A percentile compares a stretch with the other conserved stretches of the same genome.
phyloP scores from a whole-genome alignment of 2,888 invertebrate species.

The Encarsia formosa region DNA sequence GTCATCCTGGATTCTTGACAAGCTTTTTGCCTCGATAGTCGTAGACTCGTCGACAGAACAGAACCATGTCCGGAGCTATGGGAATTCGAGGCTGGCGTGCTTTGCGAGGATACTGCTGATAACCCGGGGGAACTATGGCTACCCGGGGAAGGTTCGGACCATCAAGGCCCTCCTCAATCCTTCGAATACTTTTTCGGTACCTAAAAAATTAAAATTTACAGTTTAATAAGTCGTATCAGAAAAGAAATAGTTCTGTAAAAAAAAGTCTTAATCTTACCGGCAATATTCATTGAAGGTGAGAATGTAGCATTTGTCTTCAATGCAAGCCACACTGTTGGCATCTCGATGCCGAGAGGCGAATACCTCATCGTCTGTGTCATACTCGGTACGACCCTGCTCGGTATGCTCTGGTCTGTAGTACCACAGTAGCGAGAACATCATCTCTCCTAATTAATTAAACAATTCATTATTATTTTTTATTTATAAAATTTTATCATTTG shows the following conservation, averaged over 20 bases:
- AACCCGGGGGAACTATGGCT: constrained; percentile 73
- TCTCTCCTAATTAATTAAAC: constrained; percentile 67
- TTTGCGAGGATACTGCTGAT: constrained; percentile 57
- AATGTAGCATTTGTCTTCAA: constrained; percentile 96
- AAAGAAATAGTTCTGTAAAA: too few relatives aligned
- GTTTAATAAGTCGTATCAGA: too few relatives aligned
- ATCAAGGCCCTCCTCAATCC: constrained; percentile 72
- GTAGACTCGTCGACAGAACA: constrained; percentile 92
- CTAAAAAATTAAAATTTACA: constrained; percentile 57
- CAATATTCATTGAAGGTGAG: constrained; percentile 95
- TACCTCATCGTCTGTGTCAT: constrained; percentile 84
- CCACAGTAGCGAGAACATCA: constrained; percentile 97
- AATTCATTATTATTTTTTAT: not conserved
- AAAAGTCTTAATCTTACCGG: constrained; percentile 68
- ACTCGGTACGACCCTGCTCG: constrained; percentile 76
- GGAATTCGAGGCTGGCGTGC: constrained; percentile 64
- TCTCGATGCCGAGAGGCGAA: constrained; percentile 95
- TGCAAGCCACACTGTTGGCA: constrained; percentile 93
- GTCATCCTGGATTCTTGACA: constrained; percentile 51
- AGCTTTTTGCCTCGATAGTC: constrained; percentile 81
- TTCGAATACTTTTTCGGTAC: constrained; percentile 77
- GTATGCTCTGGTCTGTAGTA: constrained; percentile 98
- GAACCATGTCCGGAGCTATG: constrained; percentile 76
- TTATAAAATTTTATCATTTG: too few relatives aligned
- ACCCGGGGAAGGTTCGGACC: constrained; percentile 54